A percentile compares a stretch with the other conserved stretches of the same genome.
phyloP scores from a whole-genome alignment of 1,140 invertebrate genomes.

The Drosophila burlai region DNA sequence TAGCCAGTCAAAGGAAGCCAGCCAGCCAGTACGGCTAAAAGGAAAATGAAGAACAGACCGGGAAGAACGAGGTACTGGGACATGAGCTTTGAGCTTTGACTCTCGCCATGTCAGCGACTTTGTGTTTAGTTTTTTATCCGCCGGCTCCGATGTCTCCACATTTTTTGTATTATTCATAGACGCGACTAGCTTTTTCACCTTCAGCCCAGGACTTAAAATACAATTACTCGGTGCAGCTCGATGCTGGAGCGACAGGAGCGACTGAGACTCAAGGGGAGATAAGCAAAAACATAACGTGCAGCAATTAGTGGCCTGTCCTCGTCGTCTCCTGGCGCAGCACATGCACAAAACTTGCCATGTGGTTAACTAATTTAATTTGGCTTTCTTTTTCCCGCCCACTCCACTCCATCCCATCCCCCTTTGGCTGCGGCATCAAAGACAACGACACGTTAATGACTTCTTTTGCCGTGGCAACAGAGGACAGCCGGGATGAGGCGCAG shows the following conservation, averaged over 20 bases:
- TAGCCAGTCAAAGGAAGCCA: slow-evolving; percentile 38
- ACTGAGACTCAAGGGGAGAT: slow-evolving; percentile 36
- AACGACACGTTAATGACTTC: slow-evolving; percentile 84
- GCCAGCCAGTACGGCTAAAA: slow-evolving; percentile 19
- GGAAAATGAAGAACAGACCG: slow-evolving; percentile 2
- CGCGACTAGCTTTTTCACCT: slow-evolving; percentile 74
- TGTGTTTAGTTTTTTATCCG: slow-evolving; percentile 59
- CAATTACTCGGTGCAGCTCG: slow-evolving; percentile 65
- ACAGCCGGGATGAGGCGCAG: neutral
- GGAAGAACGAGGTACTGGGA: slow-evolving; percentile 3
- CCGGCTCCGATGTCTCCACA: slow-evolving; percentile 35
- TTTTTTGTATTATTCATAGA: slow-evolving; percentile 81
- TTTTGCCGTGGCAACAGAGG: slow-evolving; percentile 72
- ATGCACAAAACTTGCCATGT: slow-evolving; percentile 81
- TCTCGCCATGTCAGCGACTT: slow-evolving; percentile 69
- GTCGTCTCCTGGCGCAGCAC: slow-evolving; percentile 26
- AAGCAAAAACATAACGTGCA: slow-evolving; percentile 83
- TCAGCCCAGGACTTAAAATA: slow-evolving; percentile 73
- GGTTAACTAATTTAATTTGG: slow-evolving; percentile 84
- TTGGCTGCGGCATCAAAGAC: slow-evolving; percentile 72
- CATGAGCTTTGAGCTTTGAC: slow-evolving; percentile 73
- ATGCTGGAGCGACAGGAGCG: neutral
- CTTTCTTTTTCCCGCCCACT: slow-evolving; percentile 61
- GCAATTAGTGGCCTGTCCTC: slow-evolving; percentile 74
- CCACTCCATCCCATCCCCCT: slow-evolving; percentile 3